phyloP scores from a whole-genome alignment of 2,888 invertebrate genomes.

The Eupithecia centaureata region DNA sequence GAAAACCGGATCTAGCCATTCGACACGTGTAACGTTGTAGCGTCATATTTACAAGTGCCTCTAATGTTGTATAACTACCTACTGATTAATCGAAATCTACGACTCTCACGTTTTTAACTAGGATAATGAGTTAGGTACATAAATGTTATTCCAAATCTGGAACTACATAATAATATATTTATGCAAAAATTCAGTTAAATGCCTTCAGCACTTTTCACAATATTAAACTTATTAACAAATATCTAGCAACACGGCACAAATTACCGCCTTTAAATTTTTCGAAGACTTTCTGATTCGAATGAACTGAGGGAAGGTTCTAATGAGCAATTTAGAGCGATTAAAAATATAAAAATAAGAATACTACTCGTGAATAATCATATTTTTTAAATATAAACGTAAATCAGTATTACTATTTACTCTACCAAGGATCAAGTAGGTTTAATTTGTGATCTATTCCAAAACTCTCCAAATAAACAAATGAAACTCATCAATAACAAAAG shows the following conservation, averaged over 20 bases:
- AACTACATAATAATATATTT: neutral
- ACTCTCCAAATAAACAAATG: neutral
- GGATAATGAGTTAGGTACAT: neutral
- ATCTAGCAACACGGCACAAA: neutral
- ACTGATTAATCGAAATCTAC: neutral
- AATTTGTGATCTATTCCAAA: neutral
- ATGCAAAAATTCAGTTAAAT: neutral
- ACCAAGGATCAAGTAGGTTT: neutral
- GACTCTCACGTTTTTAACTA: neutral
- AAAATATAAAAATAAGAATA: too few species aligned
- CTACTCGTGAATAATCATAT: neutral
- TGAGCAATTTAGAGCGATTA: too few species aligned
- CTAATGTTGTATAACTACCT: neutral
- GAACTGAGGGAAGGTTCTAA: too few species aligned
- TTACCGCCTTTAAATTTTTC: neutral
- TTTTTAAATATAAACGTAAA: neutral
- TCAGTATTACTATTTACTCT: neutral
- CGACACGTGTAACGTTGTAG: constrained; percentile 51
- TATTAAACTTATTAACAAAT: too few species aligned
- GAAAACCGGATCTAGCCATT: constrained; percentile 50
- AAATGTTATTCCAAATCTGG: neutral
- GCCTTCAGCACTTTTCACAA: neutral
- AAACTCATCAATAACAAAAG: neutral
- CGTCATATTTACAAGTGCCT: constrained; percentile 16
- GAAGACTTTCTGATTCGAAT: too few species aligned